Percentiles rank a stretch among this genome's conserved stretches.
phyloP scores from a whole-genome alignment of 1,140 invertebrate genomes.

The Dendrolimus punctatus region DNA sequence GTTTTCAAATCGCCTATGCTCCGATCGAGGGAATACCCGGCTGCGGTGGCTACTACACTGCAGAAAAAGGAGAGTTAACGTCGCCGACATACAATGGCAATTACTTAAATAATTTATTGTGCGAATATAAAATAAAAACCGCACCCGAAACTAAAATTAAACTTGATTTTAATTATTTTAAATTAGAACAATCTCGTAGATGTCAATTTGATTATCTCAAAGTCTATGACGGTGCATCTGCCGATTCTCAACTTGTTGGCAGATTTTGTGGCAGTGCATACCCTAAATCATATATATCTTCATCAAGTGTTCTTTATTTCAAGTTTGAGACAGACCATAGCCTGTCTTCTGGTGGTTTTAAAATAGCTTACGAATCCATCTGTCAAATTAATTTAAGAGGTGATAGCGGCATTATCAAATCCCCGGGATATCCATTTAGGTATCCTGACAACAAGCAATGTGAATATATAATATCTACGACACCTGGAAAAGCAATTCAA shows the following conservation, averaged over 20 bases:
- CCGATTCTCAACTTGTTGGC: slow-evolving; percentile 75
- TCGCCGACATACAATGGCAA: slow-evolving; percentile 75
- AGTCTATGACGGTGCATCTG: slow-evolving; percentile 80
- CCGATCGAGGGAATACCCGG: slow-evolving; percentile 80
- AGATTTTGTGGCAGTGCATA: slow-evolving; percentile 76
- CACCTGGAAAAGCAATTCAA: slow-evolving; percentile 73
- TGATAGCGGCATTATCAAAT: slow-evolving; percentile 75
- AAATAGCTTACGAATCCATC: slow-evolving; percentile 72
- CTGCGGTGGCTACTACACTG: slow-evolving; percentile 86
- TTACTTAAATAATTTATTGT: slow-evolving; percentile 77
- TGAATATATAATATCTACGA: slow-evolving; percentile 81
- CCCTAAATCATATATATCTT: slow-evolving; percentile 73
- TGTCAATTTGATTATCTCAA: slow-evolving; percentile 80
- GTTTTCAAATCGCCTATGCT: slow-evolving; percentile 86
- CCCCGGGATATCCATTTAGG: slow-evolving; percentile 84
- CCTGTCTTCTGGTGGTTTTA: slow-evolving; percentile 73
- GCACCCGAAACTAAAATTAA: slow-evolving; percentile 74
- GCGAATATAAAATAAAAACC: slow-evolving; percentile 85
- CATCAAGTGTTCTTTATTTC: slow-evolving; percentile 77
- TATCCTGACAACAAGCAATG: slow-evolving; percentile 82
- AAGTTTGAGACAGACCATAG: slow-evolving; percentile 77
- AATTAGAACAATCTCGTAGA: slow-evolving; percentile 72
- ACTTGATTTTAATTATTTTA: slow-evolving; percentile 78
- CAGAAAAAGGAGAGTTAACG: slow-evolving; percentile 75
- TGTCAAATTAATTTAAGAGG: slow-evolving; percentile 78